Evolutionary conservation across 2,113 vertebrate genomes (phyloP).

Genomic region (Merops nubicus): DNA sequence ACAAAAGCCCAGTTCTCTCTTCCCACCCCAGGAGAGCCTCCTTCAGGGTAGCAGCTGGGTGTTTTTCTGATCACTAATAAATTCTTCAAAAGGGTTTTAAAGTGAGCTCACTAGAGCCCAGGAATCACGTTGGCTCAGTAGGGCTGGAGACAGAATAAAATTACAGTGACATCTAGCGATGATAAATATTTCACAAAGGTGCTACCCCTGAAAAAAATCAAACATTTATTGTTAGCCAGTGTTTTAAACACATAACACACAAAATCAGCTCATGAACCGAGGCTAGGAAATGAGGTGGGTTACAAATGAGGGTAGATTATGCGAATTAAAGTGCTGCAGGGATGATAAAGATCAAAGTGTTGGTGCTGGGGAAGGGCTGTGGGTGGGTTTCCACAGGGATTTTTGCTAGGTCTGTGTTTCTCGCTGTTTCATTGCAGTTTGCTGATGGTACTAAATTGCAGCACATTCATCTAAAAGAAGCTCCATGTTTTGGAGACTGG

Average conservation of each 20-base stretch:
- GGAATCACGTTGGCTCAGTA: not conserved
- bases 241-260: not conserved
- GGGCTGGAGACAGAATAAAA: conserved; percentile 15
- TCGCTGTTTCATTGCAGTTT: not conserved
- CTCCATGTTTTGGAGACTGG: not conserved
- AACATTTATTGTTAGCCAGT: not conserved
- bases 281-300: not conserved
- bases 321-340: not conserved
- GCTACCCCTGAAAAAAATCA: not conserved
- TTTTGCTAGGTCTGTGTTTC: not conserved
- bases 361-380: not conserved
- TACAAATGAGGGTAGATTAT: not conserved
- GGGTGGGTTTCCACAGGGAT: not conserved
- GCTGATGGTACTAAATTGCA: conserved; percentile 38
- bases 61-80: not conserved
- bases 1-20: not conserved
- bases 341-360: not conserved
- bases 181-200: not conserved
- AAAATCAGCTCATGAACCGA: not conserved
- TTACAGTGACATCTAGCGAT: conserved; percentile 60
- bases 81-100: not conserved
- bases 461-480: not conserved
- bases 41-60: not conserved
- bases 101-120: not conserved
- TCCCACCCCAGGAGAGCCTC: not conserved